Base-by-base conservation (phyloP, 2,888 invertebrate genomes). In the Catocala fraxini region DNA sequence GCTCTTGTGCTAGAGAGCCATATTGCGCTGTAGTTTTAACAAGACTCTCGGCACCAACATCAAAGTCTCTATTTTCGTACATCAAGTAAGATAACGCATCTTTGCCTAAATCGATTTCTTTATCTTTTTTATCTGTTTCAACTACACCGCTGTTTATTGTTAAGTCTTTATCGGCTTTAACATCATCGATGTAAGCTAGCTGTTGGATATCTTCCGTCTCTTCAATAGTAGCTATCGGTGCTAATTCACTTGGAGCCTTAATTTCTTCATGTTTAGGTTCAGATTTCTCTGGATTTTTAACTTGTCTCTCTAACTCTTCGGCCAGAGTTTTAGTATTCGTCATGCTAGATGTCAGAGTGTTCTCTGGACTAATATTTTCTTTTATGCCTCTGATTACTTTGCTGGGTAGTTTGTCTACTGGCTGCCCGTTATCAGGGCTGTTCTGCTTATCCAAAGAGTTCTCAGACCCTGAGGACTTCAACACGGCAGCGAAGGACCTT, bases 301-400 rank as follows among this genome's bases (percentile, higher is more conserved):
- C 79, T 59, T 91, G 88, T 67, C 77, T 79, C 10, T 91, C 82
- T 52, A 94, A 59, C 65, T 94, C 94, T 43, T 86, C 80, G 0
- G 88, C 91, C 56, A 94, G 65, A 0, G 92, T 87, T 76, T 89
- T 89, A 0, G 91, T 90, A 52, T 90, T 90, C 0, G 88, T 89
- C 86, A 91, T 90, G 54, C 89, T 92, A 0, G 92, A 89, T 0
- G 92, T 94, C 7, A 94, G 65, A 0, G 95, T 96, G 58, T 96
- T 95, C 71, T 96, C 95, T 0, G 96, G 96, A 60, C 95, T 95
- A 1, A 95, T 95, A 74, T 96, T 96, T 75, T 96, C 96, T 83
- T 96, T 96, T 11, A 96, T 95, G 5, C 95, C 95, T 72, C 94
- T 83, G 54, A 95, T 95, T 5, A 95, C 87, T 80, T 95, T 95